Base-by-base conservation (phyloP, 2,888 invertebrate genomes). In the Thysanoteuthis rhombus region DNA sequence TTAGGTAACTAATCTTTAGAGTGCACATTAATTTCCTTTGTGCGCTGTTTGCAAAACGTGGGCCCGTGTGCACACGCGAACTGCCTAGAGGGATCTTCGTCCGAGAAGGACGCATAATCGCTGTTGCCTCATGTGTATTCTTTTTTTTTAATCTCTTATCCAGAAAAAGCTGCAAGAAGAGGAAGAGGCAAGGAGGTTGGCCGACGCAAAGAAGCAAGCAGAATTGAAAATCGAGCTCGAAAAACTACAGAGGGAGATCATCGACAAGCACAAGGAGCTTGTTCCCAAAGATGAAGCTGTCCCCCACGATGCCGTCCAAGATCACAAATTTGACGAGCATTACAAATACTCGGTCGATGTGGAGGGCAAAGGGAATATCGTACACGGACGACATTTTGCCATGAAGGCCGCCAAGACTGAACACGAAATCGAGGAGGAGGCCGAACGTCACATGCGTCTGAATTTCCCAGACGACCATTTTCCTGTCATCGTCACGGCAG, bases 401-500 rank as follows among this genome's bases (percentile, higher is more conserved):
- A 25, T 93, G 28, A 93, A 93, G 12, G 93, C 93, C 28, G 36
- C 92, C 25, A 93, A 92, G 32, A 90, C 93, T 22, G 93, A 94
- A 39, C 47, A 93, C 38, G 58, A 93, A 39, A 93, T 94, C 3
- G 94, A 93, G 32, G 40, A 58, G 10, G 94, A 94, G 25, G 93
- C 47, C 12, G 93, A 93, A n/a, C 39, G 92, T 47, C 92, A 94
- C 91, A 75, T 94, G 92, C 89, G 94, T 89, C 89, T 94, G 32
- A 93, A 94, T 39, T 94, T 95, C 92, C 28, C n/a, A 0, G 94
- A 95, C 25, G 94, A 94, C 32, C 93, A 94, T 75, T 92, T 95
- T 90, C 93, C 93, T 1, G 93, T 94, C 39, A 94, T 95, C 39
- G 94, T 94, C 36, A 95, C 95, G 25, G 95, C 95, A 0, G 94